phyloP scores from a whole-genome alignment of 2,113 vertebrate genomes.

The Oreotrochilus melanogaster region DNA sequence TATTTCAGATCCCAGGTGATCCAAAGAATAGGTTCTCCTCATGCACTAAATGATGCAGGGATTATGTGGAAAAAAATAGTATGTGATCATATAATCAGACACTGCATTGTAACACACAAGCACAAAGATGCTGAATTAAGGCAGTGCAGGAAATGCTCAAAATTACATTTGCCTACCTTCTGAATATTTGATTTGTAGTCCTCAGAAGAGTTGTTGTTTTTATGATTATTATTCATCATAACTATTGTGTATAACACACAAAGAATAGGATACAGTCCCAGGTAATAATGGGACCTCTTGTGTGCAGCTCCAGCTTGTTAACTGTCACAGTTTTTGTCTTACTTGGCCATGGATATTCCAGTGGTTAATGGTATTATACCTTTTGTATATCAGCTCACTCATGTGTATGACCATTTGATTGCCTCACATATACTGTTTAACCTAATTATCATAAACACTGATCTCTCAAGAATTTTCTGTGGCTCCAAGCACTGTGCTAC shows the following conservation, averaged over 20 bases:
- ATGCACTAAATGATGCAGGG: slow-evolving; percentile 11
- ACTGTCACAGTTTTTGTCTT: neutral
- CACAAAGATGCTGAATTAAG: neutral
- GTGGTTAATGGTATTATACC: slow-evolving; percentile 8
- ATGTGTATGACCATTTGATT: slow-evolving; percentile 48
- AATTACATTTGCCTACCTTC: neutral
- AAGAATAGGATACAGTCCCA: neutral
- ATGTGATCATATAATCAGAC: neutral
- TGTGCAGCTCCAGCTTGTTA: slow-evolving; percentile 4
- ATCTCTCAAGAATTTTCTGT: neutral
- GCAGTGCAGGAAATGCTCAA: neutral
- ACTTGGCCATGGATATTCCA: slow-evolving; percentile 5
- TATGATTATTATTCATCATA: neutral
- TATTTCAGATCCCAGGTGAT: slow-evolving; percentile 68
- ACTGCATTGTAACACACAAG: neutral
- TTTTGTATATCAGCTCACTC: slow-evolving; percentile 9
- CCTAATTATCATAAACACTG: slow-evolving; percentile 46
- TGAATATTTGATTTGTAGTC: neutral
- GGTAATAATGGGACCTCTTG: neutral
- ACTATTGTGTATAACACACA: neutral
- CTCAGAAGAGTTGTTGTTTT: neutral
- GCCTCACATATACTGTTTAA: slow-evolving; percentile 44
- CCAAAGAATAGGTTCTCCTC: slow-evolving; percentile 48
- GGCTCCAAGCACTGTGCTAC: fast-evolving
- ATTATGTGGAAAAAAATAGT: slow-evolving; percentile 9